Evolutionary conservation across 53 echinoderm and acorn worm species (phyloP).

Genomic region (Stichopus horrens): DNA sequence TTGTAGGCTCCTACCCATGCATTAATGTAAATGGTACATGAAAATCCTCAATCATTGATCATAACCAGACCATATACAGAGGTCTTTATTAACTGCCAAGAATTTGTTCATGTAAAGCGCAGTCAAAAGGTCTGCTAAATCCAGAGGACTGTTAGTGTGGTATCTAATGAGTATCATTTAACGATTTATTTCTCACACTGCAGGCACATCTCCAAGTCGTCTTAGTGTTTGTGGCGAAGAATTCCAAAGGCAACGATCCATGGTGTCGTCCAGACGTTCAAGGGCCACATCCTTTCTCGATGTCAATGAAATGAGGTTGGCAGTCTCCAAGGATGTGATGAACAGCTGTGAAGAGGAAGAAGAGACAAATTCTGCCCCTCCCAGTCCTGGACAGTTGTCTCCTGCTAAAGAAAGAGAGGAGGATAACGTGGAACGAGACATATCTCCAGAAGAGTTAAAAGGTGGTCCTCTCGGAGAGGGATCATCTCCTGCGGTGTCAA

Average conservation of each 20-base stretch:
- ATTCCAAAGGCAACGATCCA: background rate
- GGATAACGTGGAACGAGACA: background rate
- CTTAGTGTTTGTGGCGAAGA: background rate
- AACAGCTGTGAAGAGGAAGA: background rate
- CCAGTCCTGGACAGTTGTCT: background rate
- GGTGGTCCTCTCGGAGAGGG: background rate
- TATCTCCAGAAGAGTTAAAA: background rate
- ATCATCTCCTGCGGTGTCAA: background rate
- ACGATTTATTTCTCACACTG: no score
- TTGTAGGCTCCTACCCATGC: no score
- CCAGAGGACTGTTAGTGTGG: no score
- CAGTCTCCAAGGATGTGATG: conserved; percentile 18
- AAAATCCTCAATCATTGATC: no score
- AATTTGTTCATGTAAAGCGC: no score
- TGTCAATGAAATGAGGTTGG: conserved; percentile 44
- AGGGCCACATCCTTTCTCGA: conserved; percentile 49
- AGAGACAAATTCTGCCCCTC: background rate
- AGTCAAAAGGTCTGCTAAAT: no score
- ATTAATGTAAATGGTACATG: no score
- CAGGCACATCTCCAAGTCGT: background rate
- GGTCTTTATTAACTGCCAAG: no score
- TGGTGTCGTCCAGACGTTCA: conserved; percentile 37
- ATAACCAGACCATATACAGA: no score
- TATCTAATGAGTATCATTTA: no score
- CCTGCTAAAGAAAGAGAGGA: background rate